Evolutionary conservation across 1,140 invertebrate genomes (phyloP).

Genomic region (Dolichoris vasculosae): DNA sequence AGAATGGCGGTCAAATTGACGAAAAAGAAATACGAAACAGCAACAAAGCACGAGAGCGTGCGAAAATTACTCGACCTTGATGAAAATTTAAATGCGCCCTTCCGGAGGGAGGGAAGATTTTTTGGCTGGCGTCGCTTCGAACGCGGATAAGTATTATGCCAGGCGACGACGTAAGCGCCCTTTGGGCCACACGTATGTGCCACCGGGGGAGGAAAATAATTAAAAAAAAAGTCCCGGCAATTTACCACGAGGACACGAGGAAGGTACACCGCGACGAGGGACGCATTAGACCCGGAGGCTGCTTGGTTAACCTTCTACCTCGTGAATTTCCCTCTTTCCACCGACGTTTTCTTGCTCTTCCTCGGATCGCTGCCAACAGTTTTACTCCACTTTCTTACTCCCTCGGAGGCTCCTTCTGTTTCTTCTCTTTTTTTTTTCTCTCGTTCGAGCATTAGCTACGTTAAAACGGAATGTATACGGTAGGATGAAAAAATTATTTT

Average conservation of each 20-base stretch:
- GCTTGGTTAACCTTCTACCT: slow-evolving; percentile 14
- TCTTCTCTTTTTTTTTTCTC: neutral
- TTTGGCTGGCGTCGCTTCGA: neutral
- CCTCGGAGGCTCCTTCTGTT: neutral
- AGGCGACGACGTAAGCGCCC: neutral
- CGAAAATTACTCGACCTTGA: slow-evolving; percentile 17
- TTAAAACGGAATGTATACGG: neutral
- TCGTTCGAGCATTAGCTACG: neutral
- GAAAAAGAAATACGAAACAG: neutral
- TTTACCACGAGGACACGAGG: slow-evolving; percentile 25
- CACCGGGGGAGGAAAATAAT: slow-evolving; percentile 26
- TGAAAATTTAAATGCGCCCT: slow-evolving; percentile 39
- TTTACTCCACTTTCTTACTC: neutral
- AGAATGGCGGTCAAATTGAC: neutral
- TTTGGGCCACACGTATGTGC: neutral
- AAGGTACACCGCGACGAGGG: slow-evolving; percentile 13
- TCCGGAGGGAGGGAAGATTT: no score
- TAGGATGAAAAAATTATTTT: neutral
- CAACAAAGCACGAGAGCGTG: neutral
- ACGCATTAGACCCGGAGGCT: slow-evolving; percentile 20
- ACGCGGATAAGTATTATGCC: neutral
- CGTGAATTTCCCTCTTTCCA: neutral
- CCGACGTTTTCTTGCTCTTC: neutral
- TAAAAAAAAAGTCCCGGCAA: slow-evolving; percentile 38
- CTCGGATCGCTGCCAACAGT: slow-evolving; percentile 6